Evolutionary conservation across 2,888 invertebrate genomes (phyloP).

Genomic region (Metacarcinus magister): DNA sequence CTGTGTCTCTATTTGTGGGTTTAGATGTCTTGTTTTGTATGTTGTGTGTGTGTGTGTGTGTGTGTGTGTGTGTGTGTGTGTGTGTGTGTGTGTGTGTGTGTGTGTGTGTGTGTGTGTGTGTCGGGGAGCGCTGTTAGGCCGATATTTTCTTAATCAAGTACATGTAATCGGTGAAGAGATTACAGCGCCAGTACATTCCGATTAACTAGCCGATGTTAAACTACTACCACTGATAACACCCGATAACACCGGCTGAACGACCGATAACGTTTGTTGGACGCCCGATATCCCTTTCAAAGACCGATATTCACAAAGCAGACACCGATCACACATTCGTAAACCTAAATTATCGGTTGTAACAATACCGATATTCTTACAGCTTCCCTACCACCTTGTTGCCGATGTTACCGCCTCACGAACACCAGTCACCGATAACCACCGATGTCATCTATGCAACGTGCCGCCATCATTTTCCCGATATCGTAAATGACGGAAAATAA

Average conservation of each 20-base stretch:
- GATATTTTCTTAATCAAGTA: background rate
- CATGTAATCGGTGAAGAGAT: background rate
- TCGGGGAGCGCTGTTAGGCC: background rate
- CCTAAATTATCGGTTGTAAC: background rate
- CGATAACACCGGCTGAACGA: background rate
- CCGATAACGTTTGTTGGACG: background rate
- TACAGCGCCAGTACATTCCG: background rate
- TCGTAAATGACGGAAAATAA: background rate
- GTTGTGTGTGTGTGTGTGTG: background rate
- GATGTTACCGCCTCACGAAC: background rate
- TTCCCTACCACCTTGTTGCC: background rate
- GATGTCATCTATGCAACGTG: background rate
- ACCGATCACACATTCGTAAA: background rate
- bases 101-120: slow-evolving; percentile 23
- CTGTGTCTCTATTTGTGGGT: background rate
- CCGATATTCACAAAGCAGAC: background rate
- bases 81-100: background rate
- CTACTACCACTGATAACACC: background rate
- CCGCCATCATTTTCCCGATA: background rate
- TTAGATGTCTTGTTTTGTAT: background rate
- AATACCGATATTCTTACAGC: background rate
- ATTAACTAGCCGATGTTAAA: background rate
- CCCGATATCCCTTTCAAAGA: background rate
- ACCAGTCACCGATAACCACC: background rate
- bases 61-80: slow-evolving; percentile 18